Evolutionary conservation across 2,888 invertebrate genomes (phyloP).

Genomic region (Thelaira solivaga): DNA sequence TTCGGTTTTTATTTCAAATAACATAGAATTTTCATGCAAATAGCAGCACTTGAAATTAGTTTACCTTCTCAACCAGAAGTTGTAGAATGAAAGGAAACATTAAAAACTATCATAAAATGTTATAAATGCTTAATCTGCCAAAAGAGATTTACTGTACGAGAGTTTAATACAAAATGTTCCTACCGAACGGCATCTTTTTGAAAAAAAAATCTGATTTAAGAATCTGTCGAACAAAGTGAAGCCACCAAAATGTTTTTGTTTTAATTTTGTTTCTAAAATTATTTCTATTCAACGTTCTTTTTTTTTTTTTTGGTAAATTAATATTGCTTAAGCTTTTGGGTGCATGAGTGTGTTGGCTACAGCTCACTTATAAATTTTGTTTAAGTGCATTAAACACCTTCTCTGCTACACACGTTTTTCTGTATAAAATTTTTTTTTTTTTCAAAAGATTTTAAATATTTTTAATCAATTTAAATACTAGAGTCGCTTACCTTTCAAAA

Average conservation of each 20-base stretch:
- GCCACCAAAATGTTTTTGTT: not conserved
- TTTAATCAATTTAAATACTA: constrained; percentile 45
- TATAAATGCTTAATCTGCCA: constrained; percentile 21
- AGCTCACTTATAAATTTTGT: constrained; percentile 1
- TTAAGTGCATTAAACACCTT: too few relatives aligned
- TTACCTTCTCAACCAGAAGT: not conserved
- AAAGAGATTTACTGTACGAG: constrained; percentile 18
- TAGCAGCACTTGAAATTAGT: too few relatives aligned
- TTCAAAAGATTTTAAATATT: constrained; percentile 36
- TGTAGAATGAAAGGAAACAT: not conserved
- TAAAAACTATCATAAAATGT: not conserved
- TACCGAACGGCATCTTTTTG: not conserved
- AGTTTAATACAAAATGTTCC: constrained; percentile 3
- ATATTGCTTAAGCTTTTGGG: not conserved
- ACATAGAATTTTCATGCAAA: too few relatives aligned
- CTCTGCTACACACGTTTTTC: too few relatives aligned
- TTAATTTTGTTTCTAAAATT: too few relatives aligned
- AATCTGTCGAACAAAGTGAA: not conserved
- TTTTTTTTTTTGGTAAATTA: too few relatives aligned
- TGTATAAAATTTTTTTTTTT: too few relatives aligned
- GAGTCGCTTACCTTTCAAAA: constrained; percentile 18
- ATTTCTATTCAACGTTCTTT: not conserved
- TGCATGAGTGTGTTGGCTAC: too few relatives aligned
- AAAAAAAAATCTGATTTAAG: not conserved
- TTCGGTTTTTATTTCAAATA: too few relatives aligned